phyloP scores from a whole-genome alignment of 2,888 invertebrate genomes.

The Caradrina kadenii region DNA sequence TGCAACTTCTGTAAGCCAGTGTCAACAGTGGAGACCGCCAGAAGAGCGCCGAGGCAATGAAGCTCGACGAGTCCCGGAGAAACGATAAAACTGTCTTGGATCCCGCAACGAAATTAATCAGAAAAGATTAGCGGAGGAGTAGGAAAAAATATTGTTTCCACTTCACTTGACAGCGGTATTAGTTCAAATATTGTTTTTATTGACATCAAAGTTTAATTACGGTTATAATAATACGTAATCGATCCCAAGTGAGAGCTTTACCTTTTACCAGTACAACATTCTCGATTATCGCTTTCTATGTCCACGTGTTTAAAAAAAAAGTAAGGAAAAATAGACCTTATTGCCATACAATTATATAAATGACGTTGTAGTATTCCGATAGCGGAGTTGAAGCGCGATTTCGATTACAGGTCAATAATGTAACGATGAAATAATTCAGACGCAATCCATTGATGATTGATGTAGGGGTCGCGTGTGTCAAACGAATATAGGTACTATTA shows the following conservation, averaged over 20 bases:
- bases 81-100: too few relatives aligned
- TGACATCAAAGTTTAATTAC: not conserved
- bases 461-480: conserved; percentile 34
- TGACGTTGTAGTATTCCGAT: conserved; percentile 16
- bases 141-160: too few relatives aligned
- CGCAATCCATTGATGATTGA: conserved; percentile 54
- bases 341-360: conserved; percentile 3
- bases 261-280: not conserved
- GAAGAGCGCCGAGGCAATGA: too few relatives aligned
- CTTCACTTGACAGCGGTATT: too few relatives aligned
- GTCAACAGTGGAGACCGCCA: too few relatives aligned
- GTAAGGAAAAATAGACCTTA: not conserved
- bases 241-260: not conserved
- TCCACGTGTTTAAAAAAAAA: not conserved
- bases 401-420: conserved; percentile 43
- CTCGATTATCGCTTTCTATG: not conserved
- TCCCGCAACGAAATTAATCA: too few relatives aligned
- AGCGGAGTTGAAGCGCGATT: conserved; percentile 33
- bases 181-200: too few relatives aligned
- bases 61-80: too few relatives aligned
- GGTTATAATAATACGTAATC: not conserved
- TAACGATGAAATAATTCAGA: conserved; percentile 50
- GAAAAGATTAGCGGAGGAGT: too few relatives aligned
- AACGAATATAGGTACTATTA: conserved; percentile 9
- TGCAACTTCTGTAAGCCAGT: too few relatives aligned